Evolutionary conservation across 1,140 invertebrate genomes (phyloP).

Genomic region (Lasioglossum baleicum): DNA sequence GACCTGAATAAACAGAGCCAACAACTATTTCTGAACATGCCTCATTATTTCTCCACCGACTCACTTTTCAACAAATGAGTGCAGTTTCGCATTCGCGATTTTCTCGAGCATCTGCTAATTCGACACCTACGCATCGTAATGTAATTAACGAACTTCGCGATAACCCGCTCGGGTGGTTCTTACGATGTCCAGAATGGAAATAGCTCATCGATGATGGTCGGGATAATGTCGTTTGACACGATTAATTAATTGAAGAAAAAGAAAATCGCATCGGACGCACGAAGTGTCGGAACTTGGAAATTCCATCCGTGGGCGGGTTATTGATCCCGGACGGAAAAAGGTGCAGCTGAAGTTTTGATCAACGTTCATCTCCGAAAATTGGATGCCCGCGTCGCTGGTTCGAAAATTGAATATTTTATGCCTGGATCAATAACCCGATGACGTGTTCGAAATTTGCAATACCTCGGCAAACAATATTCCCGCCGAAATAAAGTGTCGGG

Average conservation of each 20-base stretch:
- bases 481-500: constrained; percentile 18
- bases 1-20: no score
- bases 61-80: no score
- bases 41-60: no score
- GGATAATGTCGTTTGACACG: neutral
- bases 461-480: constrained; percentile 15
- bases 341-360: constrained; percentile 24
- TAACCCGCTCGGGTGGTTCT: no score
- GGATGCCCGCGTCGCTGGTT: constrained; percentile 7
- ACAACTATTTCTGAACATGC: no score
- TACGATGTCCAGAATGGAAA: no score
- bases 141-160: no score
- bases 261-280: neutral
- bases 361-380: constrained; percentile 20
- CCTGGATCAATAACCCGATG: constrained; percentile 17
- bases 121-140: no score
- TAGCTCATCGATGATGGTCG: no score
- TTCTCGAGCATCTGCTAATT: no score
- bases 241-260: neutral
- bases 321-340: neutral
- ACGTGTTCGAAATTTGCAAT: constrained; percentile 32
- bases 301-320: neutral
- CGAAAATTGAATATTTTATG: constrained; percentile 34
- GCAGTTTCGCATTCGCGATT: no score
- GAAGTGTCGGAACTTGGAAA: neutral